These are phyloP conservation scores for Turdus rufiventris DNA, from an alignment of 2,113 vertebrate species.

Conservation along the genomic window DNA sequence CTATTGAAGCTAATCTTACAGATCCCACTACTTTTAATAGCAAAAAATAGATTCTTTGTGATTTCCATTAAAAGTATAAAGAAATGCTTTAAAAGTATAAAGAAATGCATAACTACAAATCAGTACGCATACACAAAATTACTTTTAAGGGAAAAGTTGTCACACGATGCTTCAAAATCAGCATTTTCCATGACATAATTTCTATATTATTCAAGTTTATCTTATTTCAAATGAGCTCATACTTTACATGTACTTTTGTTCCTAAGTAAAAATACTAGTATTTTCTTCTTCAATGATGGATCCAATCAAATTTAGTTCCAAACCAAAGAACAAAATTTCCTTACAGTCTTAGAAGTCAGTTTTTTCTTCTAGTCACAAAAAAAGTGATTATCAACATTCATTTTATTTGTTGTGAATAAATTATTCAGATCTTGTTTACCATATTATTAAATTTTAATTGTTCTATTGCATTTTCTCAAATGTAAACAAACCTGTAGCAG, in stretches of 20 bases:
- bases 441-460: constrained; percentile 78
- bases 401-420: constrained; percentile 70
- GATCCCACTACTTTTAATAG: background rate
- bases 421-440: constrained; percentile 73
- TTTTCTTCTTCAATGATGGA: background rate
- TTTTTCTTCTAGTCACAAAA: background rate
- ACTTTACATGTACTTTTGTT: background rate
- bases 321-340: background rate
- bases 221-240: background rate
- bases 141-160: background rate
- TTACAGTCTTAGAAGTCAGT: background rate
- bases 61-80: background rate
- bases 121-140: background rate
- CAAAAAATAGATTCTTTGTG: background rate
- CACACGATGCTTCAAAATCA: background rate
- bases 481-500: constrained; percentile 50
- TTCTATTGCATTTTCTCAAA: constrained; percentile 62
- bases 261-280: background rate
- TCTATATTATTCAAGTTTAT: background rate
- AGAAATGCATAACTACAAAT: background rate
- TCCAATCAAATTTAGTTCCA: background rate
- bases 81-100: background rate
- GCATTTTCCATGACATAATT: background rate
- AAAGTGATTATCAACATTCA: constrained; percentile 10
- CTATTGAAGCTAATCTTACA: background rate